Evolutionary conservation across 1,140 invertebrate species (phyloP), one percentile per base, ranked within the genome.

Genomic region (Leptoteleia sp.): DNA sequence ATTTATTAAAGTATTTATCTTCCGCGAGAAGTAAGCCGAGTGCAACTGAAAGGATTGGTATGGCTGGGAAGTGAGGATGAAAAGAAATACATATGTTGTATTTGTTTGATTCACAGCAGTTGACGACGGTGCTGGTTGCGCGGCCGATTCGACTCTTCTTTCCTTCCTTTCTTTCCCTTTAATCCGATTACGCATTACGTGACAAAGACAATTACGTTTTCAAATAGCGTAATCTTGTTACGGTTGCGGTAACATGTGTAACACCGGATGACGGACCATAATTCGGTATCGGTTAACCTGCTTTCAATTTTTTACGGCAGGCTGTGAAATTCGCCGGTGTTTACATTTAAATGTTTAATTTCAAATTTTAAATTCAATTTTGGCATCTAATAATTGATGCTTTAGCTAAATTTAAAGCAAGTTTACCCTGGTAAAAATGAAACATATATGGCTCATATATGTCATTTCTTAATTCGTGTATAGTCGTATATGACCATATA

Each of bases 161-260:
- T 13, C 22, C 33, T 72, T 50, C 64, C 65, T 71, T 71, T 57
- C 55, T 45, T 45, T 59, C 33, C 3, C 9, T 31, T 33, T 72
- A 78, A 78, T 78, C 75, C 45, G 76, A 52, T 78, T 78, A 78
- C 33, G 13, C 27, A 62, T 78, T 78, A 78, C 68, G 68, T 78
- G 76, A 78, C 61, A 78, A 78, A 78, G 42, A 72, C 61, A 78
- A 78, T 77, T 68, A 65, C 59, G 31, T 47, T 68, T 62, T 37
- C 29, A 48, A 62, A 68, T 76, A 68, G 38, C 11, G 13, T 62
- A 68, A 76, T 67, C 72, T 76, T 6, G 27, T 76, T 68, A 76
- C 17, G 40, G n/a, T 8, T 33, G 25, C 22, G 38, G 54, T 67
- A 61, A 67, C 72, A 62, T 76, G 71, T 75, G 71, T 75, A 75